Evolutionary conservation across 1,140 invertebrate species (phyloP).

Genomic region (Augochlora pura): DNA sequence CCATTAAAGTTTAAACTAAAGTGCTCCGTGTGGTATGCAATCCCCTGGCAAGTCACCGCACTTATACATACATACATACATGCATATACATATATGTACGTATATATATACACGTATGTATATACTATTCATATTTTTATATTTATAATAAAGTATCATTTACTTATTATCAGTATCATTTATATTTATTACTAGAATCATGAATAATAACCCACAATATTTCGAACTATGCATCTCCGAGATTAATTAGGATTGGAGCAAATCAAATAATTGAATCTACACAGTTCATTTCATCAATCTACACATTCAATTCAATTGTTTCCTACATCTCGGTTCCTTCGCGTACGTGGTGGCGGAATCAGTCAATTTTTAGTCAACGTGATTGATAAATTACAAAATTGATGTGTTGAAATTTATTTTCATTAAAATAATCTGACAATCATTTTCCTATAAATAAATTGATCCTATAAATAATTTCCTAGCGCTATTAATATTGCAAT

Average conservation of each 20-base stretch:
- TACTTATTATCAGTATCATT: slow-evolving; percentile 68
- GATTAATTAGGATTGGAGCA: slow-evolving; percentile 67
- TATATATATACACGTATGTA: slow-evolving; percentile 17
- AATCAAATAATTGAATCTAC: slow-evolving; percentile 60
- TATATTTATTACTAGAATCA: slow-evolving; percentile 66
- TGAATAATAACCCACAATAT: slow-evolving; percentile 72
- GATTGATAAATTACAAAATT: slow-evolving; percentile 29
- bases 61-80: slow-evolving; percentile 47
- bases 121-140: slow-evolving; percentile 35
- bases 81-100: slow-evolving; percentile 43
- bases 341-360: slow-evolving; percentile 7
- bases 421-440: slow-evolving; percentile 46
- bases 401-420: slow-evolving; percentile 8
- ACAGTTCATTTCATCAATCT: too few relatives aligned
- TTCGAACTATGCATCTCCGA: slow-evolving; percentile 68
- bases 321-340: not conserved
- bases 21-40: slow-evolving; percentile 57
- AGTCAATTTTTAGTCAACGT: not conserved
- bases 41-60: slow-evolving; percentile 48
- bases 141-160: slow-evolving; percentile 69
- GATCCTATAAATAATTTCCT: slow-evolving; percentile 66
- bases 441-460: slow-evolving; percentile 60
- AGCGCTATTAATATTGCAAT: slow-evolving; percentile 71
- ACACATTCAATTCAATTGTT: slow-evolving; percentile 26
- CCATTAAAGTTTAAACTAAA: slow-evolving; percentile 70